Evolutionary conservation across 2,113 vertebrate species (phyloP).

Genomic region (Halichoeres trimaculatus): DNA sequence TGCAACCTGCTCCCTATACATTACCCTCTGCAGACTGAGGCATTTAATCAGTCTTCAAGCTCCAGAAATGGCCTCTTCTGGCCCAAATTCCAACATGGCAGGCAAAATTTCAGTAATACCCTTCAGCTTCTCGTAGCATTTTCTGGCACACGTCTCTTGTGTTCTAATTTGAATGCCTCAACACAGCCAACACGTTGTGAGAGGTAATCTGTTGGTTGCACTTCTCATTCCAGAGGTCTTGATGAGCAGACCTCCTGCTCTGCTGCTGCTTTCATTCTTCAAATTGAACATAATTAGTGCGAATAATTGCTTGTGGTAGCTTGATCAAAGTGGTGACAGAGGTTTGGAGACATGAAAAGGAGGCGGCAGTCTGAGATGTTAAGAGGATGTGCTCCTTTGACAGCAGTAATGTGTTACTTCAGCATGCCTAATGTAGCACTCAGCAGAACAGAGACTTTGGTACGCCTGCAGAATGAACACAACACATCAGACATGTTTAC

Average conservation of each 20-base stretch:
- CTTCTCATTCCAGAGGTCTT: slow-evolving; percentile 27
- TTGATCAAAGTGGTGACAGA: slow-evolving; percentile 53
- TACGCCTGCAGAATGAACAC: slow-evolving; percentile 13
- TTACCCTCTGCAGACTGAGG: too few relatives aligned
- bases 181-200: neutral
- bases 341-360: slow-evolving; percentile 41
- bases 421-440: slow-evolving; percentile 14
- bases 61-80: too few relatives aligned
- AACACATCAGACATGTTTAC: slow-evolving; percentile 9
- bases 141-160: neutral
- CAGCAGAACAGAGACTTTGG: neutral
- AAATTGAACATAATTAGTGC: slow-evolving; percentile 48
- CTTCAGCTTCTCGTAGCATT: neutral
- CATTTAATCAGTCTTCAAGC: too few relatives aligned
- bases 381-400: slow-evolving; percentile 35
- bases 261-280: slow-evolving; percentile 31
- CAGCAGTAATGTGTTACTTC: slow-evolving; percentile 28
- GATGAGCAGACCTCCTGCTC: slow-evolving; percentile 31
- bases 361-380: slow-evolving; percentile 31
- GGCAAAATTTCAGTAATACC: neutral
- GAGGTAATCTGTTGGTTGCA: slow-evolving; percentile 6
- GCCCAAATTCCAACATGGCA: neutral
- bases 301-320: slow-evolving; percentile 53
- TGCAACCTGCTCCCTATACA: too few relatives aligned
- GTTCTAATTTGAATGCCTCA: neutral